phyloP scores from a whole-genome alignment of 2,113 vertebrate species.

The Nerophis lumbriciformis region DNA sequence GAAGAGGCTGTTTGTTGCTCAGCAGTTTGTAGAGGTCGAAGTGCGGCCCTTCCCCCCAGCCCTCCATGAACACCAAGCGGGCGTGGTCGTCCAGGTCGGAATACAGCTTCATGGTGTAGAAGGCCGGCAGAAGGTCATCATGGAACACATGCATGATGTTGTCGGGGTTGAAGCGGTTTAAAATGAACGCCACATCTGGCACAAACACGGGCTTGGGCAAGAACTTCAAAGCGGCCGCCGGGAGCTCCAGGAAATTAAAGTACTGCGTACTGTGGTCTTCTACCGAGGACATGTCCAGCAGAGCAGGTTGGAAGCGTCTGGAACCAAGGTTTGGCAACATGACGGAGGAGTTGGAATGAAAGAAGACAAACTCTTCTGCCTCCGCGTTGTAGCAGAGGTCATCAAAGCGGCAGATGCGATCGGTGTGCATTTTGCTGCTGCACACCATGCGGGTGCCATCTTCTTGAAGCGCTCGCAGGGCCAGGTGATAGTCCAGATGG shows the following conservation, averaged over 20 bases:
- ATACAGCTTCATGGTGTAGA: constrained; percentile 93
- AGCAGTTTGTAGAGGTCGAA: constrained; percentile 92
- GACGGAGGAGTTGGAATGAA: constrained; percentile 87
- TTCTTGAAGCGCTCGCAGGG: constrained; percentile 82
- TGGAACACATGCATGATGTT: constrained; percentile 98
- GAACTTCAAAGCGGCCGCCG: constrained; percentile 83
- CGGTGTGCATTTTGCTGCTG: constrained; percentile 92
- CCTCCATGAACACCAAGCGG: constrained; percentile 95
- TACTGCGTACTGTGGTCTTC: constrained; percentile 98
- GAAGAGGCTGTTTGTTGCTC: constrained; percentile 88
- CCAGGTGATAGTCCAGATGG: constrained; percentile 84
- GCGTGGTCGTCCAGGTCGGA: constrained; percentile 82
- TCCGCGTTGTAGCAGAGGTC: constrained; percentile 92
- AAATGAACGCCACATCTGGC: constrained; percentile 87
- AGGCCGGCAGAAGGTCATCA: constrained; percentile 90
- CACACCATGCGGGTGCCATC: constrained; percentile 94
- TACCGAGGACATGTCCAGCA: constrained; percentile 92
- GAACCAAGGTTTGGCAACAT: constrained; percentile 95
- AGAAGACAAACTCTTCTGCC: constrained; percentile 94
- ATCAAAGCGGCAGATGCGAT: constrained; percentile 92
- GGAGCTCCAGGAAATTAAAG: constrained; percentile 96
- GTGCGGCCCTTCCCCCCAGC: constrained; percentile 87
- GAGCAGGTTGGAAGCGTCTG: constrained; percentile 90
- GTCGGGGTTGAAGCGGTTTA: constrained; percentile 95
- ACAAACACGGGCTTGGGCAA: constrained; percentile 95